These are phyloP conservation scores for Vicugna pacos DNA, from an alignment of 2,113 vertebrate species.

Conservation along the genomic window DNA sequence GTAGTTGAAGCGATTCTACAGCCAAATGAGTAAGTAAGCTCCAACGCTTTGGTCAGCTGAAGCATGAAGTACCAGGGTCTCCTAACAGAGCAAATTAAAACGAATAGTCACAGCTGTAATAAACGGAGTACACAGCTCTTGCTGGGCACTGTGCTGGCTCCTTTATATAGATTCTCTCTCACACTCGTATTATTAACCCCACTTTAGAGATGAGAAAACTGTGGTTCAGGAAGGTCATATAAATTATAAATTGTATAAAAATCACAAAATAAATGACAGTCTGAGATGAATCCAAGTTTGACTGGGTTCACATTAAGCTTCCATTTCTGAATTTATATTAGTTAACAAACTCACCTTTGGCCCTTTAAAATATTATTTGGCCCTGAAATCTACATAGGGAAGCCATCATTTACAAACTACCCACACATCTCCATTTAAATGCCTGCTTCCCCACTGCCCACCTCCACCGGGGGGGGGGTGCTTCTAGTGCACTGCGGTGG, in stretches of 20 bases:
- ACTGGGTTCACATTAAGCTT: not conserved
- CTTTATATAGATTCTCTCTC: not conserved
- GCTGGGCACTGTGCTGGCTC: not conserved
- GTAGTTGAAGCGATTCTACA: not conserved
- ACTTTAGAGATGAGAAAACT: conserved; percentile 28
- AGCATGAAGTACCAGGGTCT: not conserved
- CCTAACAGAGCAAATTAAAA: not conserved
- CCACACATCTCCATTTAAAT: not conserved
- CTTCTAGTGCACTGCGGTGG: not conserved
- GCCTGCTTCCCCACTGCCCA: not conserved
- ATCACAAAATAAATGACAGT: not conserved
- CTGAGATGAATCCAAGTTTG: not conserved
- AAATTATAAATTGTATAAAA: not conserved
- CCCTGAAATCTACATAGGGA: not conserved
- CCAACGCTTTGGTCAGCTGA: not conserved
- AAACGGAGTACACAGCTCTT: not conserved
- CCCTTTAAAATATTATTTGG: not conserved
- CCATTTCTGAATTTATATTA: not conserved
- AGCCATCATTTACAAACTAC: not conserved
- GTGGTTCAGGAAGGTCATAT: not conserved
- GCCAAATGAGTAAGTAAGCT: not conserved
- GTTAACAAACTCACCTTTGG: not conserved
- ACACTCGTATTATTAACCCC: not conserved
- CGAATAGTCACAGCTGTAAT: not conserved
- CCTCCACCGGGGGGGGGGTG: not conserved